Percentiles rank a stretch among this genome's conserved stretches.
Evolutionary conservation across 1,140 invertebrate genomes (phyloP).

Genomic region (Penaeus japonicus): DNA sequence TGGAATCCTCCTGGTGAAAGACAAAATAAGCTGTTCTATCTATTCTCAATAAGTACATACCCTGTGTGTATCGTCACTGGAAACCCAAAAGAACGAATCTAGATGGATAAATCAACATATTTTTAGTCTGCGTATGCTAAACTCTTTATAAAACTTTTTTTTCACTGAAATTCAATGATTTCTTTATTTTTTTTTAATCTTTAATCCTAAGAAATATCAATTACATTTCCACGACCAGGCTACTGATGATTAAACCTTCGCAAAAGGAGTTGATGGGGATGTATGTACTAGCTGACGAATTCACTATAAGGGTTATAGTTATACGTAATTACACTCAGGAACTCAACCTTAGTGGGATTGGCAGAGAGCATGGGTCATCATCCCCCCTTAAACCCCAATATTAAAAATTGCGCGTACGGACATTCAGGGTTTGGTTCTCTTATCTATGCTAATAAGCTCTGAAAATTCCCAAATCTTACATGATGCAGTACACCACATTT

Average conservation of each 20-base stretch:
- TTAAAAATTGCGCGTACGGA: conserved; percentile 39
- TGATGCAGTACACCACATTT: conserved; percentile 19
- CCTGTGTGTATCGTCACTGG: no score
- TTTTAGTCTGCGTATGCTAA: no score
- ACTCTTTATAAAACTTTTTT: no score
- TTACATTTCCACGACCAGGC: neutral
- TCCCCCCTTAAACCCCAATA: conserved; percentile 17
- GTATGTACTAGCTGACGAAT: conserved; percentile 22
- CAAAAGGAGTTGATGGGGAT: conserved; percentile 3
- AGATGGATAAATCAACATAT: no score
- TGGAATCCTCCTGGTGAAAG: no score
- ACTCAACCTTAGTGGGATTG: conserved; percentile 42
- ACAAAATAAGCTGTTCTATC: no score
- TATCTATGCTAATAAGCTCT: conserved; percentile 51
- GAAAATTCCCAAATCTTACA: conserved; percentile 25
- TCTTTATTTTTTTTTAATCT: no score
- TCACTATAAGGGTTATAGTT: conserved; percentile 16
- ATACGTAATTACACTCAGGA: conserved; percentile 39
- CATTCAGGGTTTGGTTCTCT: conserved; percentile 18
- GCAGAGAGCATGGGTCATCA: conserved; percentile 36
- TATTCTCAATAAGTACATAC: no score
- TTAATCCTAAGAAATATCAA: neutral
- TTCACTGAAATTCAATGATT: no score
- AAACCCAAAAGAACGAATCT: no score
- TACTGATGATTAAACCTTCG: neutral